Base-by-base conservation (phyloP, 2,113 vertebrate species). In the Lonchura striata region DNA sequence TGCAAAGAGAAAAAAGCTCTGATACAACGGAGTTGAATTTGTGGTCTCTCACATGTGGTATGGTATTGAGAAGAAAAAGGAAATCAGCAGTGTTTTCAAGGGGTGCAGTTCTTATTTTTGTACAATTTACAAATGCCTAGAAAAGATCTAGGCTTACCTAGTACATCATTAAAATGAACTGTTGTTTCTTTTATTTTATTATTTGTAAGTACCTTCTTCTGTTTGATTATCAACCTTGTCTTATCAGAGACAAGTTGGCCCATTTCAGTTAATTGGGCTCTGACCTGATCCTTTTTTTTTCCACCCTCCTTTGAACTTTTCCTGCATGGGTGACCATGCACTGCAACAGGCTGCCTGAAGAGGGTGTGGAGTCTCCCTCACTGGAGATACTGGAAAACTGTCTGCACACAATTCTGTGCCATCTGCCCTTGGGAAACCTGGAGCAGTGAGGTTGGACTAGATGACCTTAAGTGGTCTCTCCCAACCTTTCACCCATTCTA, bases 381-480 rank as follows among this genome's bases (percentile, higher is more conserved):
- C 41, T 42, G n/a, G 39, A 47, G 41, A 19, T 69, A 23, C 4
- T 61, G 0, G 0, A 22, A 30, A 53, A 13, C 30, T 9, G 2
- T 52, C 19, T 46, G 47, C 13, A 31, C 9, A 11, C 54, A 54
- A 1, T 46, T 27, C 54, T 54, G n/a, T 47, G 24, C 25, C 25
- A 11, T 13, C 15, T 27, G 30, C 47, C 61, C 7, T 28, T 19
- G n/a, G 41, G 54, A 61, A 41, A 49, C 30, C n/a, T 76, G 41
- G 41, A 37, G 22, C 17, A 49, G 35, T 18, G 56, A 69, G 35
- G 12, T 31, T 33, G 35, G 21, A 22, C 47, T 47, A 27, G 31
- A 8, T 69, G 70, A 61, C 35, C 47, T 76, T 14, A 22, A 13
- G 24, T 47, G 30, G 21, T 61, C 41, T 47, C 41, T 90, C 19